Conservation (phyloP, 2,888 invertebrate genomes). For the Agrotis puta region DNA sequence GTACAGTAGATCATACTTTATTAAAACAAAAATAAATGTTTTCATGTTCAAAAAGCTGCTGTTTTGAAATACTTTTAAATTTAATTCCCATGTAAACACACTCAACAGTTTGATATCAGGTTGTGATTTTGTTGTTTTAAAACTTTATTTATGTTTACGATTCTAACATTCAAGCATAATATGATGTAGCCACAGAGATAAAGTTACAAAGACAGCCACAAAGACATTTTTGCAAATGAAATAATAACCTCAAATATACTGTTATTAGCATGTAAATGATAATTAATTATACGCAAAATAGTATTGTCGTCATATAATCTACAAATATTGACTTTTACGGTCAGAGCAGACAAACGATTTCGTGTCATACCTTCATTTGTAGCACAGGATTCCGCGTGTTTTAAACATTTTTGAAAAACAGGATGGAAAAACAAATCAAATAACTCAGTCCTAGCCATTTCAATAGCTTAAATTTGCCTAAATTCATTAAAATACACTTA, state of each 20-base stretch:
- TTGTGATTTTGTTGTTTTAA: constrained; percentile 1
- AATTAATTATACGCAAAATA: constrained; percentile 28
- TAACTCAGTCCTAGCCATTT: constrained; percentile 89
- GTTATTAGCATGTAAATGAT: neutral
- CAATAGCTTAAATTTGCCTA: constrained; percentile 73
- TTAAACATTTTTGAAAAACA: constrained; percentile 90
- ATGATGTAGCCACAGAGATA: neutral
- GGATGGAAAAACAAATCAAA: constrained; percentile 90
- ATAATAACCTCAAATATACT: constrained; percentile 6
- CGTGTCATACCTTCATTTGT: constrained; percentile 81
- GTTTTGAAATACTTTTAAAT: neutral
- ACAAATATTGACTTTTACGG: constrained; percentile 49
- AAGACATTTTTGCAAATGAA: neutral
- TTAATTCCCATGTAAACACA: neutral
- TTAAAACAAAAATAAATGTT: neutral
- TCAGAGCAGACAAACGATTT: constrained; percentile 27
- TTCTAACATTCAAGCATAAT: neutral
- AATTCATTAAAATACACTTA: constrained; percentile 80
- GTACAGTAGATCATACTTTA: neutral
- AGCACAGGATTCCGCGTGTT: constrained; percentile 85
- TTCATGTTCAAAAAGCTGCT: too few species aligned
- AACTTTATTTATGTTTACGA: constrained; percentile 3
- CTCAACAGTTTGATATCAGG: too few species aligned
- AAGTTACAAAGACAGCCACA: neutral
- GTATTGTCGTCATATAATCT: constrained; percentile 45